phyloP scores from a whole-genome alignment of 2,797 vertebrate species.

The Calcarius lapponicus region DNA sequence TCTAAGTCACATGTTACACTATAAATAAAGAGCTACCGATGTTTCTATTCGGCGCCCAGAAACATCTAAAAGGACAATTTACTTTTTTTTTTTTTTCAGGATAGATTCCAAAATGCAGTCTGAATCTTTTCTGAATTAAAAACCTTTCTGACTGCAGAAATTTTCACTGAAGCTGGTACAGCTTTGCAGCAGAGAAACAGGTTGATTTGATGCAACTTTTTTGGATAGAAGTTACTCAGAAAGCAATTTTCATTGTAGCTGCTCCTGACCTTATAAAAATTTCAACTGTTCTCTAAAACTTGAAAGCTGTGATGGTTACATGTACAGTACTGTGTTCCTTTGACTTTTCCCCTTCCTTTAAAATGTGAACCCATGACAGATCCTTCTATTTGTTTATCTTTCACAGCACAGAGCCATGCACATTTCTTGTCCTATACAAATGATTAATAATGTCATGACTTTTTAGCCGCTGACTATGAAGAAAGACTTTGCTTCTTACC shows the following conservation, averaged over 20 bases:
- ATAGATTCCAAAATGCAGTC: not conserved
- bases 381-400: conserved; percentile 53
- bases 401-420: not conserved
- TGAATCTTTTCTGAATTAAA: not conserved
- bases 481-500: conserved; percentile 42
- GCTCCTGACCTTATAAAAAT: not conserved
- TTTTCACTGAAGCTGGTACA: not conserved
- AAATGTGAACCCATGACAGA: conserved; percentile 12
- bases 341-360: conserved; percentile 56
- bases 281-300: not conserved
- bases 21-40: not conserved
- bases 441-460: conserved; percentile 61
- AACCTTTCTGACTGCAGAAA: not conserved
- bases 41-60: not conserved
- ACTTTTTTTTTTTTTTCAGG: rapidly evolving
- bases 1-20: not conserved
- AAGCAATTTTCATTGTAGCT: not conserved
- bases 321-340: not conserved
- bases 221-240: not conserved
- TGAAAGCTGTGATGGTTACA: conserved; percentile 7
- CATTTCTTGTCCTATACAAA: conserved; percentile 35
- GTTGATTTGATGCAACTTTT: not conserved
- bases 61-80: not conserved
- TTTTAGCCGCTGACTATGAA: conserved; percentile 22
- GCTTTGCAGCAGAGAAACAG: not conserved